phyloP scores from a whole-genome alignment of 1,140 invertebrate genomes.

The Lasioglossum albipes region DNA sequence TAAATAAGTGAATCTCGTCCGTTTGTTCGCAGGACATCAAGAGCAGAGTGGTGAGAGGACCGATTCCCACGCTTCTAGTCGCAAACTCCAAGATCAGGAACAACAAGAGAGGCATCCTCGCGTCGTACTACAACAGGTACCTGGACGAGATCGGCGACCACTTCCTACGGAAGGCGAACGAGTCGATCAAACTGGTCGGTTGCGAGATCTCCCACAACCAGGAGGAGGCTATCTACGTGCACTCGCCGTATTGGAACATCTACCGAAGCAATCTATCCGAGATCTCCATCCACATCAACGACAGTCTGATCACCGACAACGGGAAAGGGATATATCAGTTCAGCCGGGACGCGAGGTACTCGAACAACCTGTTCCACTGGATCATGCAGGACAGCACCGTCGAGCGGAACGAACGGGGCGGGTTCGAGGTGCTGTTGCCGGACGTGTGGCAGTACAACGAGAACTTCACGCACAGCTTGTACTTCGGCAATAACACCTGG shows the following conservation, averaged over 20 bases:
- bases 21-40: conserved; percentile 83
- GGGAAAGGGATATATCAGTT: conserved; percentile 92
- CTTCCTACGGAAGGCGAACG: conserved; percentile 92
- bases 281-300: conserved; percentile 92
- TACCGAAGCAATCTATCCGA: conserved; percentile 90
- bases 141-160: conserved; percentile 91
- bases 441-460: conserved; percentile 98
- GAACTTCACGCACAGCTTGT: conserved; percentile 94
- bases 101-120: conserved; percentile 90
- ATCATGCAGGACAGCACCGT: conserved; percentile 92
- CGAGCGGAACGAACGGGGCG: conserved; percentile 90
- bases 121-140: conserved; percentile 94
- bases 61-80: conserved; percentile 87
- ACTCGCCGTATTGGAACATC: conserved; percentile 92
- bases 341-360: conserved; percentile 92
- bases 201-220: conserved; percentile 90
- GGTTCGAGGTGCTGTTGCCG: conserved; percentile 91
- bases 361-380: conserved; percentile 97
- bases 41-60: conserved; percentile 87
- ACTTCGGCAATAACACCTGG: conserved; percentile 93
- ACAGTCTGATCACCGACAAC: conserved; percentile 90
- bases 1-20: neutral
- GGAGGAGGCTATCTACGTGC: conserved; percentile 89
- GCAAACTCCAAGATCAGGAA: conserved; percentile 87
- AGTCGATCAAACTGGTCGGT: conserved; percentile 89